Base-by-base conservation (phyloP, 2,888 invertebrate species). In the Synanthedon formicaeformis region DNA sequence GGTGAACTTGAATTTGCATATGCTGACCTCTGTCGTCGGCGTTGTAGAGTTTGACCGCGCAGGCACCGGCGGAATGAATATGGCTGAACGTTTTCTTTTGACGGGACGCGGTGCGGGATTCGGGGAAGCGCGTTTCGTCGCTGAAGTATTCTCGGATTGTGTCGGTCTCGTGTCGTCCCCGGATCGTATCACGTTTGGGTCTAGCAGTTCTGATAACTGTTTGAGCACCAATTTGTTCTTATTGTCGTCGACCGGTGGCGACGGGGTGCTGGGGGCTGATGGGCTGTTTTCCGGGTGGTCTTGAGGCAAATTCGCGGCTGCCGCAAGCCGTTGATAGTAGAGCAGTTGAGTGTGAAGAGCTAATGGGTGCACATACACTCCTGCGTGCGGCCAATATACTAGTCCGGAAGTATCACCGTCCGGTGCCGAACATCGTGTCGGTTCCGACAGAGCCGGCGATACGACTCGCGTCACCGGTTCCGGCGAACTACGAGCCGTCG, bases 1-100 rank as follows among this genome's bases (percentile, higher is more conserved):
- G 0, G 96, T 96, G 72, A 96, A 96, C 73, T 96, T 96, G 71
- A 96, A 96, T 76, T 96, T 96, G 74, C 96, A 96, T 68, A 96
- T 96, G 75, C 94, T 94, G 48, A 95, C 96, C 77, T 95, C 94
- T 0, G 94, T 93, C 0, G 94, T 92, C 0, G 94, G 94, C 63
- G 93, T 93, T 3, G 92, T 90, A 5, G 92, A 90, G 62, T 91
- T 93, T 56, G 81, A 90, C 64, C 93, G 93, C 3, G 92, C 86
- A 0, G 94, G 93, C 75, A 94, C 91, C 0, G 95, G 94, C 0
- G 95, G 95, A 60, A 95, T 94, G 67, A 94, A 95, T 59, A 95
- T 94, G 0, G 94, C 94, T 0, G 94, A 93, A 0, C 95, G 89
- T 67, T 95, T 94, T 52, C 94, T 81, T 69, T 94, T 94, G 1